Percentiles rank a stretch among this genome's conserved stretches.
These are phyloP conservation scores for Camelus bactrianus DNA, from an alignment of 2,113 vertebrate genomes.

Conservation along the genomic window DNA sequence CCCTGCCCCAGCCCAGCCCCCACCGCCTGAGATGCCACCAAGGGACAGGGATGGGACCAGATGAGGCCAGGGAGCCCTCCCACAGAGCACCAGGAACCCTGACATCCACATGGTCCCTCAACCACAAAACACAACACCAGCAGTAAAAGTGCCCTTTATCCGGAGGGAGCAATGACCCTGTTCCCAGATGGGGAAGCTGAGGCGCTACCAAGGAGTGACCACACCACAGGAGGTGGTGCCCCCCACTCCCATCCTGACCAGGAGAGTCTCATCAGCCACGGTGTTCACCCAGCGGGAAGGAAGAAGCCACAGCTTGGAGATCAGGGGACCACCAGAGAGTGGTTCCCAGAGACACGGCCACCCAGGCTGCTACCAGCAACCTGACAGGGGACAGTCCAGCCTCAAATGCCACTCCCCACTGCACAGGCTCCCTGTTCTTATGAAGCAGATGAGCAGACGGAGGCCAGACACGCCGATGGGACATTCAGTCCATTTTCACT, in stretches of 20 bases:
- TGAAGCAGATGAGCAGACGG: accelerated
- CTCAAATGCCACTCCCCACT: accelerated
- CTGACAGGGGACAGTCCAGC: neutral
- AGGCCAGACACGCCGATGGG: accelerated
- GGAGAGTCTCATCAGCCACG: accelerated
- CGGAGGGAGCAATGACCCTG: accelerated
- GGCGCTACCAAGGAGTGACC: neutral
- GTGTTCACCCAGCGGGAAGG: accelerated
- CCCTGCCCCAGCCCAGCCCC: neutral
- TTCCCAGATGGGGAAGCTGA: neutral
- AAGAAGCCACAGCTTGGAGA: neutral
- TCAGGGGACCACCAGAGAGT: neutral
- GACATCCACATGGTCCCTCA: accelerated
- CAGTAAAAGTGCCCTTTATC: neutral
- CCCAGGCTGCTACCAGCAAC: neutral
- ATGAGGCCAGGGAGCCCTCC: neutral
- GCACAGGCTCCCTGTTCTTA: accelerated
- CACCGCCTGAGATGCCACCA: accelerated
- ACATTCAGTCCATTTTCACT: accelerated
- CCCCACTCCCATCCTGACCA: neutral
- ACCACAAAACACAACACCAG: neutral
- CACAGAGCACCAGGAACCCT: neutral
- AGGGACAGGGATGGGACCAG: neutral
- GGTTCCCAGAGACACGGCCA: neutral
- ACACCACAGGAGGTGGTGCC: accelerated